Percentiles rank a stretch among this genome's conserved stretches.
phyloP scores from a whole-genome alignment of 2,797 vertebrate species.

The Mus caroli region DNA sequence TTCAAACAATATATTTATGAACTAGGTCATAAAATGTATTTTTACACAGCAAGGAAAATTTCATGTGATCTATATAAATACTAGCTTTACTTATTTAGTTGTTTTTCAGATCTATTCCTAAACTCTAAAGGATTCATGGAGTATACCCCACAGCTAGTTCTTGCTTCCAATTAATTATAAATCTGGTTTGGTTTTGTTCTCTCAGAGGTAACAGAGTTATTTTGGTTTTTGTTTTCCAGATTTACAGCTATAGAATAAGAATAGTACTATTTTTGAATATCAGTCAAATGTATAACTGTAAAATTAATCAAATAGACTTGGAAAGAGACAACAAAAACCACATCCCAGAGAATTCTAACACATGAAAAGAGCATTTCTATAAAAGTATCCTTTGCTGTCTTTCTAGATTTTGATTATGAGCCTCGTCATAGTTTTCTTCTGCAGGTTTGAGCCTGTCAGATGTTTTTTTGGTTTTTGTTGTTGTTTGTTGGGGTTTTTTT shows the following conservation, averaged over 20 bases:
- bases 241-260: background rate
- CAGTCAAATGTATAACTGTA: background rate
- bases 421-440: background rate
- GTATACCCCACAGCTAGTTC: background rate
- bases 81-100: background rate
- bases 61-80: background rate
- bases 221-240: background rate
- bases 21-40: background rate
- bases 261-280: constrained; percentile 1
- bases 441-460: background rate
- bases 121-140: background rate
- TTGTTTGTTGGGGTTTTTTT: too few species aligned
- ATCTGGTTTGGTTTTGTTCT: background rate
- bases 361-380: background rate
- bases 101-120: background rate
- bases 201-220: background rate
- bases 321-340: background rate
- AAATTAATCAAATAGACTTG: constrained; percentile 37
- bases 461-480: too few species aligned
- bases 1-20: background rate
- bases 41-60: background rate
- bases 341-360: background rate
- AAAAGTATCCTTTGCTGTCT: background rate
- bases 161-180: constrained; percentile 44
- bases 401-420: constrained; percentile 7